Base-by-base conservation (phyloP, 2,113 vertebrate species). In the Monarcha castaneiventris region DNA sequence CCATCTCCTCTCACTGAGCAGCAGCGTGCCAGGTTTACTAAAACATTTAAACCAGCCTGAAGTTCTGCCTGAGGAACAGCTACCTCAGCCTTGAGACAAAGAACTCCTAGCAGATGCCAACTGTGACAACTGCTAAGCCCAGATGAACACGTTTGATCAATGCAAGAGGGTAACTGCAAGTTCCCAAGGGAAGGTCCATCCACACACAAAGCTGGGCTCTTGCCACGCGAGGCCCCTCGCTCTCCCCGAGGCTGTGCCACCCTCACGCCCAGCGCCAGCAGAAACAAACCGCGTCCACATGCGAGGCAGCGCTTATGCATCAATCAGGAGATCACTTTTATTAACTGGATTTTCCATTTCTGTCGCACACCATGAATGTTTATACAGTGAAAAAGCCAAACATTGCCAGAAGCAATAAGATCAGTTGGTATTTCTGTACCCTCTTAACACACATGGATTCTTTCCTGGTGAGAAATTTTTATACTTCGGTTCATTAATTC, bases 301-400 rank as follows among this genome's bases (percentile, higher is more conserved):
- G 55, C 62, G 74, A 91, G 43, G 2, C 83, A 3, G 2, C 0
- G 20, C 35, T 90, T 86, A 61, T 93, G 95, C 97, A 94, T 97
- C 96, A 90, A 84, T 97, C 96, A 96, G 96, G 96, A 84, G 94
- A 96, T 46, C 87, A 94, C 97, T 98, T 97, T 98, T 98, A 98
- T 98, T 98, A 95, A 93, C 52, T 62, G 95, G 84, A 96, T 94
- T 97, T 96, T 96, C 91, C 96, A 97, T 87, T 84, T 90, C 83
- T 97, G 97, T 97, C 88, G 76, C 97, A 98, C 94, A 97, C 90
- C 91, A 54, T 96, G 97, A 96, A 89, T 90, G 95, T 96, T 96
- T 93, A 96, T 93, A 98, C 97, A 97, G 74, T 92, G 97, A 97
- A 93, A 97, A 97, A 96, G 94, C 87, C 96, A 96, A 95, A 97